A percentile compares a stretch with the other conserved stretches of the same genome.
Evolutionary conservation across 1,140 invertebrate genomes (phyloP).

Genomic region (Megalonaias nervosa): DNA sequence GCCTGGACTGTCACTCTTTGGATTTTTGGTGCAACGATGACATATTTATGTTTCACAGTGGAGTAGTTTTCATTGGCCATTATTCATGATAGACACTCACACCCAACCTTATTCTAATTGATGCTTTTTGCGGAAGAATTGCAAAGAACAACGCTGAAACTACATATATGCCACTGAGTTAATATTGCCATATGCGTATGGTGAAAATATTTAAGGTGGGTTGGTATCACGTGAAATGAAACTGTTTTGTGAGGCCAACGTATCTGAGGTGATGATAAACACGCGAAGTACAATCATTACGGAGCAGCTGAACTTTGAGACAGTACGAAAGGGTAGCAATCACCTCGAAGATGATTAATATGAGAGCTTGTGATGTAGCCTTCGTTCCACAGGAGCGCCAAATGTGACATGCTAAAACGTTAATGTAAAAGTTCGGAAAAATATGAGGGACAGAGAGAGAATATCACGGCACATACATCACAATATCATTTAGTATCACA

Average conservation of each 20-base stretch:
- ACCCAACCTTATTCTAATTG: conserved; percentile 58
- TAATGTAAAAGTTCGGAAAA: no score
- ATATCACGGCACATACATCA: no score
- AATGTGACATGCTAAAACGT: no score
- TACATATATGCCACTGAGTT: conserved; percentile 55
- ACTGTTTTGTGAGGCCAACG: conserved; percentile 9
- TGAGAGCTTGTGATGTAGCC: no score
- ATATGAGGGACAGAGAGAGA: no score
- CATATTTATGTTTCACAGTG: conserved; percentile 48
- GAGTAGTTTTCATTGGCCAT: conserved; percentile 52
- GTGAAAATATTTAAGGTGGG: conserved; percentile 44
- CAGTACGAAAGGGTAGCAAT: no score
- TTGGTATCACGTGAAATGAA: conserved; percentile 42
- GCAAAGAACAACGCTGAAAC: conserved; percentile 57
- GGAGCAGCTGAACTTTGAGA: no score
- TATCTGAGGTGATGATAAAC: neutral
- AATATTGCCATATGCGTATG: conserved; percentile 27
- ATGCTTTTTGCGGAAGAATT: conserved; percentile 56
- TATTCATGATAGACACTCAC: conserved; percentile 61
- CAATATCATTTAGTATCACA: no score
- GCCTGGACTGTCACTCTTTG: conserved; percentile 47
- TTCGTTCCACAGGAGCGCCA: no score
- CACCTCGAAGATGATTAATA: no score
- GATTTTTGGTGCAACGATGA: conserved; percentile 45
- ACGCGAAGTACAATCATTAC: no score